A percentile compares a stretch with the other conserved stretches of the same genome.
Evolutionary conservation across 2,888 invertebrate species (phyloP).

Genomic region (Oxyteleia sp.): DNA sequence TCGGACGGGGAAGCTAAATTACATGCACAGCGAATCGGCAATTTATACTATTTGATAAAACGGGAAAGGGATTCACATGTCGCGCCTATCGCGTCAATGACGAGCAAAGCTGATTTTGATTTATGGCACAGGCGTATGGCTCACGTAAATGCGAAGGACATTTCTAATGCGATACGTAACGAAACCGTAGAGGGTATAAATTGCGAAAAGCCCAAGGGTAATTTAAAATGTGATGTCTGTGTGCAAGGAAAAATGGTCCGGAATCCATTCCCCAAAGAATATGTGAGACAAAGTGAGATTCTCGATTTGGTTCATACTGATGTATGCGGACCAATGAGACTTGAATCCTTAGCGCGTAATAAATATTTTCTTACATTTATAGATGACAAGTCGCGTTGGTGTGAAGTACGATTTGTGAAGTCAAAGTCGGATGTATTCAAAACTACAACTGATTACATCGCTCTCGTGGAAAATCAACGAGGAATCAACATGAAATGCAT

Average conservation of each 20-base stretch:
- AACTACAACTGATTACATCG: constrained; percentile 65
- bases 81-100: too few relatives aligned
- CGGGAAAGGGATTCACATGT: too few relatives aligned
- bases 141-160: constrained; percentile 6
- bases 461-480: constrained; percentile 67
- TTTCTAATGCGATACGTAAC: not conserved
- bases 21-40: too few relatives aligned
- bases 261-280: constrained; percentile 24
- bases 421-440: constrained; percentile 67
- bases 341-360: constrained; percentile 56
- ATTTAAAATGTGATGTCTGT: constrained; percentile 36
- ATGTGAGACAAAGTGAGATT: constrained; percentile 2
- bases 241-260: constrained; percentile 24
- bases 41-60: too few relatives aligned
- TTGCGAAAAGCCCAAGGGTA: not conserved
- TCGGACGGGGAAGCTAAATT: too few relatives aligned
- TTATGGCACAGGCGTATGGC: constrained; percentile 12
- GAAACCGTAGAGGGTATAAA: constrained; percentile 11
- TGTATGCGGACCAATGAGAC: constrained; percentile 38
- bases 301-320: too few relatives aligned
- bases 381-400: constrained; percentile 75
- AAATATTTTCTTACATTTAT: constrained; percentile 77
- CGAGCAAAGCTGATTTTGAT: not conserved
- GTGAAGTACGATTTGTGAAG: constrained; percentile 51
- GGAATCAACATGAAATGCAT: constrained; percentile 22